A percentile compares a stretch with the other conserved stretches of the same genome.
These are phyloP conservation scores for Elachura formosa DNA, from an alignment of 2,113 vertebrate species.

Conservation along the genomic window DNA sequence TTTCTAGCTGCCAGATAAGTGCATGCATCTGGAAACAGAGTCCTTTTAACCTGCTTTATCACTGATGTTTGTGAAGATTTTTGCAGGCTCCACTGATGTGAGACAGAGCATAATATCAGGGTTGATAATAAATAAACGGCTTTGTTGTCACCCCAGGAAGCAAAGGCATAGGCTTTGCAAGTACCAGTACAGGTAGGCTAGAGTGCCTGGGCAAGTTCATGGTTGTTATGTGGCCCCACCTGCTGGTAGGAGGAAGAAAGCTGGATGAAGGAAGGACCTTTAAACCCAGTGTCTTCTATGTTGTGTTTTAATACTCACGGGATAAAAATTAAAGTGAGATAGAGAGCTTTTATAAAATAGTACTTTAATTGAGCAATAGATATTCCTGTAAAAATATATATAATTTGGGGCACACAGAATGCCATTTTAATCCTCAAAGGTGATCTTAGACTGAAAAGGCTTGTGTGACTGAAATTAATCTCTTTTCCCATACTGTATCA, in stretches of 20 bases:
- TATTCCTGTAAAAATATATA: neutral
- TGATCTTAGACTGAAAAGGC: neutral
- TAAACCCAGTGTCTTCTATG: neutral
- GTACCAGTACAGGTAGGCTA: fast-evolving
- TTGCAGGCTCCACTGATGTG: neutral
- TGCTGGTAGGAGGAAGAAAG: constrained; percentile 14
- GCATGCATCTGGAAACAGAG: neutral
- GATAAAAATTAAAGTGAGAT: neutral
- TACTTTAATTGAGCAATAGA: neutral
- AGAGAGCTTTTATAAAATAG: neutral
- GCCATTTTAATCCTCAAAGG: neutral
- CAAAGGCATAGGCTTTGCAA: neutral
- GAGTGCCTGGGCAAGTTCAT: neutral
- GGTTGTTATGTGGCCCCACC: constrained; percentile 18
- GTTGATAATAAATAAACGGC: neutral
- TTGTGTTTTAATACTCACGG: neutral
- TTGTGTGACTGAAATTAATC: neutral
- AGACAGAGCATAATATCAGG: neutral
- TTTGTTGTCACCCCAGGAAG: neutral
- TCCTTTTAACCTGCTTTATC: neutral
- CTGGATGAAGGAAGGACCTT: neutral
- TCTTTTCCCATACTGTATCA: neutral
- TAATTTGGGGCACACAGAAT: neutral
- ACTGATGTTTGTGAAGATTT: neutral
- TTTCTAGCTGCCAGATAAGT: neutral